phyloP scores from a whole-genome alignment of 2,888 invertebrate species.

The Salticus scenicus region DNA sequence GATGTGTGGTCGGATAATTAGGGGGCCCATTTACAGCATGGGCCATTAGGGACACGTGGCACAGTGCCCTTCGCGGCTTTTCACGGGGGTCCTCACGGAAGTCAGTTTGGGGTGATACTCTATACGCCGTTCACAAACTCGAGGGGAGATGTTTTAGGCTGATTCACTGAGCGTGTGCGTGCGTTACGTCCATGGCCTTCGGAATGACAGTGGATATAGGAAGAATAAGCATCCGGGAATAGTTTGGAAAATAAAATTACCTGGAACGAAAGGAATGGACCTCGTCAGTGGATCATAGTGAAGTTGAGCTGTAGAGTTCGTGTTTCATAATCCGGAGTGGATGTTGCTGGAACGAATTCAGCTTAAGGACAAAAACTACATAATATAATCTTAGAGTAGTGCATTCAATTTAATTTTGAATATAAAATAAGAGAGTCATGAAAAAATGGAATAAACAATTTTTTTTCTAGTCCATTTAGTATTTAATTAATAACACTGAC shows the following conservation, averaged over 20 bases:
- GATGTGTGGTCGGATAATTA: conserved; percentile 62
- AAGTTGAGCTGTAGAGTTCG: not conserved
- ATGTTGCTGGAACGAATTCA: too few species aligned
- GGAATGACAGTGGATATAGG: not conserved
- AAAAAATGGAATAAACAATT: too few species aligned
- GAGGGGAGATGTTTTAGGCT: conserved; percentile 21
- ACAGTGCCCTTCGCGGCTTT: conserved; percentile 54
- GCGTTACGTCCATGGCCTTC: not conserved
- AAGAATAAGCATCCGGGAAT: not conserved
- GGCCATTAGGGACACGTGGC: conserved; percentile 63
- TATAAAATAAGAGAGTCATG: too few species aligned
- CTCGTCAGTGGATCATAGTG: not conserved
- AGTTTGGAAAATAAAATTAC: conserved; percentile 31
- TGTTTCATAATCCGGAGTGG: too few species aligned
- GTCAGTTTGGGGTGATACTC: conserved; percentile 51
- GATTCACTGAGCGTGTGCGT: conserved; percentile 27
- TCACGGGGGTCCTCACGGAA: conserved; percentile 56
- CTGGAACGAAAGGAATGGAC: conserved; percentile 36
- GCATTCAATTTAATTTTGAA: too few species aligned
- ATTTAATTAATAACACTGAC: too few species aligned
- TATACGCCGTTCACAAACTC: not conserved
- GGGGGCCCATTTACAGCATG: conserved; percentile 44
- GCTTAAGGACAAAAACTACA: too few species aligned
- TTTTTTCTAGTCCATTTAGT: too few species aligned
- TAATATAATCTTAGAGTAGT: too few species aligned